Base-by-base conservation (phyloP, 1,140 invertebrate genomes). In the Melitaea cinxia region DNA sequence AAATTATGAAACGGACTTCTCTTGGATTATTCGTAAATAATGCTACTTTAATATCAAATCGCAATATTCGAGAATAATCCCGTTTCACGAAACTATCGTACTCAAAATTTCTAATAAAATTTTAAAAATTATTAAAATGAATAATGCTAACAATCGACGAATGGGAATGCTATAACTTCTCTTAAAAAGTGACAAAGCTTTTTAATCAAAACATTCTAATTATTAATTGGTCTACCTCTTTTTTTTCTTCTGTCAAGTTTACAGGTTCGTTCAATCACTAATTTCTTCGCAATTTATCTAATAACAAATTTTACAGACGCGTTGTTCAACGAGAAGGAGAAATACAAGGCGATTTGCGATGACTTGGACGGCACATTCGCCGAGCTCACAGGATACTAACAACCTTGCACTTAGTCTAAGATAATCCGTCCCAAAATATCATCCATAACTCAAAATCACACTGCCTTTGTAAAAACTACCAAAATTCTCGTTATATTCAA, bases 281-380 rank as follows among this genome's bases (percentile, higher is more conserved):
- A 70, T 64, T 65, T 69, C 64, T 73, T 77, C 58, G 50, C 70
- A 70, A 67, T 68, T 81, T 83, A 79, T 83, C 74, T 74, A 82
- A 78, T 84, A 78, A 82, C 80, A 68, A 79, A 83, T 83, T 88
- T 91, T 91, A 17, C 87, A 91, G 88, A 91, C 87, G 67, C 79
- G 69, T 87, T 91, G 79, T 95, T 97, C 93, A 94, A 95, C 92
- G 96, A 98, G 94, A 98, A 98, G 94, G 96, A 98, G 93, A 97
- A 98, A 94, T 98, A 98, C 94, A 97, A 97, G 94, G 94, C 95
- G 91, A 95, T 99, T 92, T 96, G 97, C 92, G 97, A 98, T 91
- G 98, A 99, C 93, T 97, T 99, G 95, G 98, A 99, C 93, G 96
- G 97, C 91, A 99, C 98, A 85, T 97, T 99, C 93, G 95, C 95